These are phyloP conservation scores for Cyclophora albipunctata DNA, from an alignment of 2,888 invertebrate genomes.

Conservation along the genomic window DNA sequence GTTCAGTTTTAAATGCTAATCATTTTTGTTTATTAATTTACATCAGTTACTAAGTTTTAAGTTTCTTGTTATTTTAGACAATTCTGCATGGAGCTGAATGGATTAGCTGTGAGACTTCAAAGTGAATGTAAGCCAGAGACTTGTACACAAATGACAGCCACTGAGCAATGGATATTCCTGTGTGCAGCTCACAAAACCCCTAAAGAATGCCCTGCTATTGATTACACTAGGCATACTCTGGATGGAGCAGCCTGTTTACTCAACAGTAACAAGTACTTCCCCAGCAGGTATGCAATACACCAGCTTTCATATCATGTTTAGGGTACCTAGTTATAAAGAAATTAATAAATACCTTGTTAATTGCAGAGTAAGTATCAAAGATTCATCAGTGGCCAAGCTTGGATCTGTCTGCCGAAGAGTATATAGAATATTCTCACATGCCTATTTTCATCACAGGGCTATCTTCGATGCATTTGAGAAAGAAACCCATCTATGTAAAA, in stretches of 20 bases:
- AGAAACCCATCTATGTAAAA: constrained; percentile 94
- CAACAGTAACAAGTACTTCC: constrained; percentile 99
- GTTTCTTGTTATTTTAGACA: constrained; percentile 77
- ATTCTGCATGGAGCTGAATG: constrained; percentile 99
- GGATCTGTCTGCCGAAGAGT: constrained; percentile 99
- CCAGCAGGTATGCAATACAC: constrained; percentile 85
- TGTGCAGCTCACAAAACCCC: constrained; percentile 99
- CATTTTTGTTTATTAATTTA: too few species aligned
- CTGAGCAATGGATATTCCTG: constrained; percentile 99
- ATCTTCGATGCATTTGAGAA: constrained; percentile 99
- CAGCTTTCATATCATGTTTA: background rate
- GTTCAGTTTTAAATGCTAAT: too few species aligned
- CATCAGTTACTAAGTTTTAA: background rate
- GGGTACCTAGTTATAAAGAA: background rate
- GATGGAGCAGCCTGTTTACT: constrained; percentile 99
- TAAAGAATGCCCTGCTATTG: constrained; percentile 99
- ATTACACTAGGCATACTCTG: constrained; percentile 98
- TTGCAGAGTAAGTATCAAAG: constrained; percentile 97
- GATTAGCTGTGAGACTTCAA: constrained; percentile 96
- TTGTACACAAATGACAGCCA: constrained; percentile 99
- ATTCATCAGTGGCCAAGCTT: constrained; percentile 98
- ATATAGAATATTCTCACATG: constrained; percentile 99
- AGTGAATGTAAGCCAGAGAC: constrained; percentile 97
- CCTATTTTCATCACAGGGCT: constrained; percentile 97
- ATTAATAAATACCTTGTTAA: background rate